A percentile compares a stretch with the other conserved stretches of the same genome.
Evolutionary conservation across 2,888 invertebrate genomes (phyloP).

Genomic region (Cotesia congregata): DNA sequence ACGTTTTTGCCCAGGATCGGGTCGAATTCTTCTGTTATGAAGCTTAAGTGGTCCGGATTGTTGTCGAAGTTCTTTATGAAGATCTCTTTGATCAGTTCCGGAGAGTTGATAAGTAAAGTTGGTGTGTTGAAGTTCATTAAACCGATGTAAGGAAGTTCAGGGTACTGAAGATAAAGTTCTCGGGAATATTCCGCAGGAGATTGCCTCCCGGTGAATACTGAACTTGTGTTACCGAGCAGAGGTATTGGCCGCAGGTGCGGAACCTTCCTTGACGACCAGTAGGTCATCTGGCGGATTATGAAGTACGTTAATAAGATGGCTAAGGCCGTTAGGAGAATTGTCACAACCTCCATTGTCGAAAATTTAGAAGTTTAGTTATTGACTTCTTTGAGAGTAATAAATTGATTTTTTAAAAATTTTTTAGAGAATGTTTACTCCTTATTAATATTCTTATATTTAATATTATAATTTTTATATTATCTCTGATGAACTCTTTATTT

Average conservation of each 20-base stretch:
- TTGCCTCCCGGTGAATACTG: too few relatives aligned
- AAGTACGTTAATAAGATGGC: not conserved
- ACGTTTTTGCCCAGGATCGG: conserved; percentile 60
- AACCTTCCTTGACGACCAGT: not conserved
- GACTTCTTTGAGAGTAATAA: too few relatives aligned
- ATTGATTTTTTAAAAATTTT: too few relatives aligned
- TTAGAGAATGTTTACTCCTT: too few relatives aligned
- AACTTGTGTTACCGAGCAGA: not conserved
- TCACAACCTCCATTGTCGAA: not conserved
- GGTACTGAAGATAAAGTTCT: conserved; percentile 43
- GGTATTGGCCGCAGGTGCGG: not conserved
- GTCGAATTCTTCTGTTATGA: conserved; percentile 58
- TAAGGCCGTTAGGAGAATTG: not conserved
- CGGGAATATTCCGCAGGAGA: not conserved
- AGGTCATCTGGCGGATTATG: not conserved
- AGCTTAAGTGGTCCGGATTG: conserved; percentile 58
- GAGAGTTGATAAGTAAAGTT: conserved; percentile 57
- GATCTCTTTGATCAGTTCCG: conserved; percentile 61
- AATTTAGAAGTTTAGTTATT: not conserved
- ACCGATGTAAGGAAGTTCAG: conserved; percentile 53
- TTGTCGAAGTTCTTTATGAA: conserved; percentile 60
- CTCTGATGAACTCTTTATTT: too few relatives aligned
- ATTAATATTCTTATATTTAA: too few relatives aligned
- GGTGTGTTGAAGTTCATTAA: conserved; percentile 58
- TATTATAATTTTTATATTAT: too few relatives aligned